Conservation (phyloP, 2,888 invertebrate genomes). For the Argynnis bischoffii region DNA sequence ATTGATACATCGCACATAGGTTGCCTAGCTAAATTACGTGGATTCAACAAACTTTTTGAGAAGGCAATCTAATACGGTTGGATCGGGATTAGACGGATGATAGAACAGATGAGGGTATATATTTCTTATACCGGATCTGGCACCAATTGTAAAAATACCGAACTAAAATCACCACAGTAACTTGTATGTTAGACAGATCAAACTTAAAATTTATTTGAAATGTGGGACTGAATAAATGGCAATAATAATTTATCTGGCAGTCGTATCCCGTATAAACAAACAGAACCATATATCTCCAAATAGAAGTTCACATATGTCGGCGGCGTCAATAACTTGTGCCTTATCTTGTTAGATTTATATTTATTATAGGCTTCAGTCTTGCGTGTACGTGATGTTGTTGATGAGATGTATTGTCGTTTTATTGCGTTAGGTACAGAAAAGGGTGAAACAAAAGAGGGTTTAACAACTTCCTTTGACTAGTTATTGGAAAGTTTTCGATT, state of each 20-base stretch:
- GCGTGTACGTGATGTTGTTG: constrained; percentile 12
- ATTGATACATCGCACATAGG: too few species aligned
- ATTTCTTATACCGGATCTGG: too few species aligned
- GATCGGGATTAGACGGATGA: too few species aligned
- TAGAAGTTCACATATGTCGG: constrained; percentile 18
- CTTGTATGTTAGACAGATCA: constrained; percentile 1
- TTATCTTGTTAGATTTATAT: constrained; percentile 20
- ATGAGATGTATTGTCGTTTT: neutral
- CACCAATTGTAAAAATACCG: neutral
- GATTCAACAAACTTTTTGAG: too few species aligned
- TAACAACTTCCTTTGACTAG: neutral
- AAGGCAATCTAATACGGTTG: too few species aligned
- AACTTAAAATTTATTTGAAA: constrained; percentile 9
- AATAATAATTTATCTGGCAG: constrained; percentile 27
- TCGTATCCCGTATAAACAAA: constrained; percentile 27
- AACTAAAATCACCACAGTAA: neutral
- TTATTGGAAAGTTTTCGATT: neutral
- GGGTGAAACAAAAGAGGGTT: neutral
- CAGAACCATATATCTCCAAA: constrained; percentile 28
- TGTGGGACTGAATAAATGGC: constrained; percentile 19
- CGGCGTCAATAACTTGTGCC: constrained; percentile 21
- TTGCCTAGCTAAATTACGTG: too few species aligned
- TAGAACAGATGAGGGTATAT: too few species aligned
- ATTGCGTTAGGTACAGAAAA: constrained; percentile 1
- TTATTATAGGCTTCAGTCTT: constrained; percentile 8